Conservation (phyloP, 92 coral and sea anemone species). For the Phenganax stokvisi region DNA sequence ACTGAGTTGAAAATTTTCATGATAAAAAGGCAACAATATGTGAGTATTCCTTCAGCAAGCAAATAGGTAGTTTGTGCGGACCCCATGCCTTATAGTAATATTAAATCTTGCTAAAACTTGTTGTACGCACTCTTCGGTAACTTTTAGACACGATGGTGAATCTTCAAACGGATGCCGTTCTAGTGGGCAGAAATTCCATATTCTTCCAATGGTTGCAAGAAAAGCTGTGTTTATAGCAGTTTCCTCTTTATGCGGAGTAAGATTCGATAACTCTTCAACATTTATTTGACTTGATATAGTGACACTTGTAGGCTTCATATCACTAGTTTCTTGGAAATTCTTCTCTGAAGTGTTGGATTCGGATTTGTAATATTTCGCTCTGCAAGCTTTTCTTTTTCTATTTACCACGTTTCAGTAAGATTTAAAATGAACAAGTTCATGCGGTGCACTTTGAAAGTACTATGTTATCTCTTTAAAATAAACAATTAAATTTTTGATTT, state of each 20-base stretch:
- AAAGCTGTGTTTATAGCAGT: neutral
- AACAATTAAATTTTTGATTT: slow-evolving; percentile 31
- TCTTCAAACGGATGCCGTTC: slow-evolving; percentile 28
- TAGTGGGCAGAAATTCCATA: slow-evolving; percentile 7
- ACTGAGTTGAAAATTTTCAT: slow-evolving; percentile 40
- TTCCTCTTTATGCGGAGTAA: slow-evolving; percentile 13
- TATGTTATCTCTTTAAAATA: slow-evolving; percentile 43
- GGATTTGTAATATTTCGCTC: slow-evolving; percentile 37
- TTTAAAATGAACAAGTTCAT: slow-evolving; percentile 41
- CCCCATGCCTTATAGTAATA: slow-evolving; percentile 38
- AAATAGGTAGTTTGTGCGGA: slow-evolving; percentile 35
- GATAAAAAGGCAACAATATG: slow-evolving; percentile 42
- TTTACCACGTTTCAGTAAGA: slow-evolving; percentile 33
- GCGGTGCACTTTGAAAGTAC: slow-evolving; percentile 34
- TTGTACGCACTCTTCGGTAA: slow-evolving; percentile 29
- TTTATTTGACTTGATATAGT: slow-evolving; percentile 16
- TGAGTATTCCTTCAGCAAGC: slow-evolving; percentile 44
- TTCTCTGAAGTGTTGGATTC: slow-evolving; percentile 45
- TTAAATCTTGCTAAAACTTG: slow-evolving; percentile 22
- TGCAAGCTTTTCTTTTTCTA: slow-evolving; percentile 44
- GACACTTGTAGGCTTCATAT: slow-evolving; percentile 20
- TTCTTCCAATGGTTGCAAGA: slow-evolving; percentile 13
- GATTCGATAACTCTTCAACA: slow-evolving; percentile 26
- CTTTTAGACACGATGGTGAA: slow-evolving; percentile 11
- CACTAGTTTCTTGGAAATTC: slow-evolving; percentile 37